phyloP scores from a whole-genome alignment of 2,113 vertebrate species.

The Halichoeres trimaculatus region DNA sequence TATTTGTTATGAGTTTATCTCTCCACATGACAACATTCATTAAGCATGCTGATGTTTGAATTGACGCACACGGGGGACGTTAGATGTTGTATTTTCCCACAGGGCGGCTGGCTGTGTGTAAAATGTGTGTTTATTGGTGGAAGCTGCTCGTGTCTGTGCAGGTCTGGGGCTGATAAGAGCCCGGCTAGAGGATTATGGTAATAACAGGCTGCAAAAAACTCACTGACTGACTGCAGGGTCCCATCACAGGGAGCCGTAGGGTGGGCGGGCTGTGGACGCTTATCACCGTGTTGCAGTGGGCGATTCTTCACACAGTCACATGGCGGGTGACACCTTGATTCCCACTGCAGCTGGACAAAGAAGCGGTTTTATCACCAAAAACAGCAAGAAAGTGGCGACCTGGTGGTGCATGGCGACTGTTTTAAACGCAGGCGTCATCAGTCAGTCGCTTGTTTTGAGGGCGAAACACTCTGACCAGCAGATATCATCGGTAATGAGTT shows the following conservation, averaged over 20 bases:
- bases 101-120: background rate
- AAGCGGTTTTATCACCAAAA: slow-evolving; percentile 51
- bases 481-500: slow-evolving; percentile 24
- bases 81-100: slow-evolving; percentile 30
- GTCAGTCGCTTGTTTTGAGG: background rate
- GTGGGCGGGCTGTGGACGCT: slow-evolving; percentile 51
- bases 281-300: slow-evolving; percentile 73
- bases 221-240: slow-evolving; percentile 36
- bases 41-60: background rate
- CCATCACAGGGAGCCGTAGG: background rate
- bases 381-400: background rate
- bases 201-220: slow-evolving; percentile 49
- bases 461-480: background rate
- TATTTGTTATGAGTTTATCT: slow-evolving; percentile 8
- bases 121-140: slow-evolving; percentile 24
- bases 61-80: background rate
- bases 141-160: slow-evolving; percentile 36
- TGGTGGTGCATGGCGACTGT: background rate
- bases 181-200: slow-evolving; percentile 61
- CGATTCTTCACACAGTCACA: slow-evolving; percentile 55
- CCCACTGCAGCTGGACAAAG: slow-evolving; percentile 31
- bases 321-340: slow-evolving; percentile 55
- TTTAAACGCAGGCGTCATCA: slow-evolving; percentile 2
- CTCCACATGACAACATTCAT: slow-evolving; percentile 26
- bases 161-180: slow-evolving; percentile 50